Percentiles rank a stretch among this genome's conserved stretches.
Conservation (phyloP, 53 echinoderm and acorn worm genomes). For the Arbacia lixula region DNA sequence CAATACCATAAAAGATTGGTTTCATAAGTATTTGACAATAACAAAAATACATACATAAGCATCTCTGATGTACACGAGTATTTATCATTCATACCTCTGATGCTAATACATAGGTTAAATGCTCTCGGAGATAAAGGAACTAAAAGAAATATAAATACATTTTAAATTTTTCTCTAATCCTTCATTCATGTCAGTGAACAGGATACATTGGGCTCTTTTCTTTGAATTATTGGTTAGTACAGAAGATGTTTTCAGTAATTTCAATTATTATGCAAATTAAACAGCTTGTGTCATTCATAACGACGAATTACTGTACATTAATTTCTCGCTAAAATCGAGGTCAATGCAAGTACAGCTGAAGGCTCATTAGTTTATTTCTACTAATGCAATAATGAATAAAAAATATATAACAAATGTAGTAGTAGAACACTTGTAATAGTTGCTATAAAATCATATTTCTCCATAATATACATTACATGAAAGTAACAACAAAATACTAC, state of each 20-base stretch:
- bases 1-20: conserved; percentile 8
- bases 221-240: not conserved
- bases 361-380: not conserved
- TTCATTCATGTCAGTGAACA: no score
- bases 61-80: conserved; percentile 22
- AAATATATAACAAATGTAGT: not conserved
- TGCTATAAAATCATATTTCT: not conserved
- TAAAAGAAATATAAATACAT: not conserved
- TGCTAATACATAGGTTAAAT: not conserved
- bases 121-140: not conserved
- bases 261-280: no score
- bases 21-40: conserved; percentile 33
- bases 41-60: conserved; percentile 51
- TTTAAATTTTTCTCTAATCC: not conserved
- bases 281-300: no score
- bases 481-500: not conserved
- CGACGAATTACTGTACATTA: no score
- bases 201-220: no score
- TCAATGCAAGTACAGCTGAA: not conserved
- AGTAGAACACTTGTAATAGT: not conserved
- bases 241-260: not conserved
- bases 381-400: not conserved
- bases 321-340: no score
- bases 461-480: not conserved
- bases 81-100: not conserved